Conservation (phyloP, 2,797 vertebrate genomes). For the Emys orbicularis region DNA sequence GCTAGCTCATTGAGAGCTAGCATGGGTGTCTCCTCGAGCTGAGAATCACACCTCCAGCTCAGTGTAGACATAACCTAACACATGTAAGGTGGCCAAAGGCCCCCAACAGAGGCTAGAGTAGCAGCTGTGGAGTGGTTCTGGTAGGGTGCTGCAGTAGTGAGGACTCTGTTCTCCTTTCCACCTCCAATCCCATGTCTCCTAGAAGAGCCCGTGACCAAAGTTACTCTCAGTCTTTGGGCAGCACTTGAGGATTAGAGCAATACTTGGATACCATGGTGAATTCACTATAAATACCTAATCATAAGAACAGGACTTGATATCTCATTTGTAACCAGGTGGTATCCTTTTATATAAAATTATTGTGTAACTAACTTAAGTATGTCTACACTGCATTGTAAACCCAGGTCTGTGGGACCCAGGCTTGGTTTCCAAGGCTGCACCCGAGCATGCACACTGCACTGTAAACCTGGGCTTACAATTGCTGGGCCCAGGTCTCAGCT, state of each 20-base stretch:
- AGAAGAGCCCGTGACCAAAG: background rate
- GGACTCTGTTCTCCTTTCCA: background rate
- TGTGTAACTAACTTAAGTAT: background rate
- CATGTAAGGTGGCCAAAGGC: background rate
- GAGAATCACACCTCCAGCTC: background rate
- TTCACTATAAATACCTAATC: background rate
- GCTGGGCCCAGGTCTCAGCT: background rate
- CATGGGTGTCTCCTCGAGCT: background rate
- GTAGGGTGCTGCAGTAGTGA: fast-evolving
- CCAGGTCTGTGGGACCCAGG: background rate
- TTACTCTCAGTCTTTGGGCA: background rate
- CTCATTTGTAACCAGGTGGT: background rate
- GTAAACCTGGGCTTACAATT: background rate
- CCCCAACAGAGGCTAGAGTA: background rate
- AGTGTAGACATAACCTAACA: background rate
- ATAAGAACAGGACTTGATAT: background rate
- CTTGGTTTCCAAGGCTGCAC: background rate
- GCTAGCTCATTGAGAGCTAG: background rate
- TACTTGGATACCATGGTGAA: background rate
- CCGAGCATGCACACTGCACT: background rate
- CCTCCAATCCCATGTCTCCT: background rate
- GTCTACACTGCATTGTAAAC: background rate
- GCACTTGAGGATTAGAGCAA: background rate
- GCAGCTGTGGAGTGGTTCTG: background rate
- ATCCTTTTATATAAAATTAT: background rate